Evolutionary conservation across 2,113 vertebrate species (phyloP).

Genomic region (Ascaphus truei): DNA sequence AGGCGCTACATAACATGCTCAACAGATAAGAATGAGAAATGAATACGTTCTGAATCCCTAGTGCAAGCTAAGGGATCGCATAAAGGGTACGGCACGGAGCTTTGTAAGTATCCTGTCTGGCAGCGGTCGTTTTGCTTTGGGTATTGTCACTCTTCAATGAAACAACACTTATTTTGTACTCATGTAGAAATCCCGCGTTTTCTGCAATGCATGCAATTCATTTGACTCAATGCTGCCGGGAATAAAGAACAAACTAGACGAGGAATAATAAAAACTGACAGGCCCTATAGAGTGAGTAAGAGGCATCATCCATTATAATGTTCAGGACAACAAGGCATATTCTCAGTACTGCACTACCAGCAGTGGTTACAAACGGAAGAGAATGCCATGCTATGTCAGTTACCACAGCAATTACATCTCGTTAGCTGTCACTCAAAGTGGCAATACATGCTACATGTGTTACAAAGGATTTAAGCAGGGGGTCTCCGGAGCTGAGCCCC

Average conservation of each 20-base stretch:
- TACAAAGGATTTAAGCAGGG: no score
- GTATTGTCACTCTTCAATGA: conserved; percentile 17
- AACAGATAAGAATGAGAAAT: neutral
- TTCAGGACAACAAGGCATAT: conserved; percentile 2
- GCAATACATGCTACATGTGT: no score
- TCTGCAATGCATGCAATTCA: conserved; percentile 12
- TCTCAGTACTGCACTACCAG: conserved; percentile 2
- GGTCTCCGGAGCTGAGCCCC: no score
- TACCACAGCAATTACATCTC: conserved; percentile 3
- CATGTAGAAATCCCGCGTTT: conserved; percentile 1
- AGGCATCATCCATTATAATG: conserved; percentile 16
- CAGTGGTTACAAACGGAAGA: neutral
- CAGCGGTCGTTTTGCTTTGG: neutral
- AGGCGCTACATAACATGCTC: neutral
- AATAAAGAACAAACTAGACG: conserved; percentile 3
- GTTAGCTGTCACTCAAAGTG: conserved; percentile 7
- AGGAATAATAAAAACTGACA: conserved; percentile 19
- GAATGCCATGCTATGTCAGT: conserved; percentile 7
- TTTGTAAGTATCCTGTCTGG: neutral
- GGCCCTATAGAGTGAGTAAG: conserved; percentile 4
- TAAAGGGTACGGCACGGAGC: no score
- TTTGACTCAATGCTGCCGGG: conserved; percentile 6
- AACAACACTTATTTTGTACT: conserved; percentile 10
- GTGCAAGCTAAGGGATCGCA: neutral
- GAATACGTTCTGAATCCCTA: neutral